Percentiles rank a stretch among this genome's conserved stretches.
Conservation (phyloP, 2,888 invertebrate species). For the Brachyptera risi region DNA sequence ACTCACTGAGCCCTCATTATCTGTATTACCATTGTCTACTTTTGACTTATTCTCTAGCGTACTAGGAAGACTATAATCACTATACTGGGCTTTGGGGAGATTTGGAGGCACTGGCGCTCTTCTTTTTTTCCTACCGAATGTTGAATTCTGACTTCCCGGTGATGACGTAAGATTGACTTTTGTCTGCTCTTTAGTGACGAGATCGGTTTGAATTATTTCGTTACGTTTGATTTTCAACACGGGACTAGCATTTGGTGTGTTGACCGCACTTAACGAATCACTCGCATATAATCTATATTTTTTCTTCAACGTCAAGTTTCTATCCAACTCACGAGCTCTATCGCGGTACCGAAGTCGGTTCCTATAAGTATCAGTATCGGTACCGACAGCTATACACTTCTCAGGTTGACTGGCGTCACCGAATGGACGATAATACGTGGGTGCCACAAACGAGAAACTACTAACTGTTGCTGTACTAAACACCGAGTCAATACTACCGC, state of each 20-base stretch:
- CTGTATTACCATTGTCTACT: conserved; percentile 18
- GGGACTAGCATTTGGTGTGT: conserved; percentile 25
- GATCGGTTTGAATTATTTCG: conserved; percentile 7
- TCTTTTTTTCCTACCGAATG: conserved; percentile 35
- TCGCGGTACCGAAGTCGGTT: conserved; percentile 58
- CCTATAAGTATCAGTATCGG: conserved; percentile 61
- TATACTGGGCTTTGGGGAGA: conserved; percentile 36
- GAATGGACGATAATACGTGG: conserved; percentile 50
- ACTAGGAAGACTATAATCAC: conserved; percentile 36
- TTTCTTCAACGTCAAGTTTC: conserved; percentile 57
- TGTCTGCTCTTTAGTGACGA: conserved; percentile 1
- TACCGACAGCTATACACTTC: conserved; percentile 50
- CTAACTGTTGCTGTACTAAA: conserved; percentile 68
- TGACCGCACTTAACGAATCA: conserved; percentile 30
- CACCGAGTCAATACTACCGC: conserved; percentile 61
- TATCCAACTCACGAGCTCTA: conserved; percentile 54
- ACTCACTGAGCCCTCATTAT: conserved; percentile 20
- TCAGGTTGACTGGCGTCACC: conserved; percentile 43
- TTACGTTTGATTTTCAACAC: conserved; percentile 9
- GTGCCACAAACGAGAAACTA: conserved; percentile 65
- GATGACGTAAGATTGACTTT: conserved; percentile 30
- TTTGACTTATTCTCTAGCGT: conserved; percentile 31
- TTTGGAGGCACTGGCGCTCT: conserved; percentile 36
- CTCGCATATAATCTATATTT: conserved; percentile 58
- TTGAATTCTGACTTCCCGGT: conserved; percentile 28